These are phyloP conservation scores for Pagrus major DNA, from an alignment of 2,113 vertebrate species.

Conservation along the genomic window DNA sequence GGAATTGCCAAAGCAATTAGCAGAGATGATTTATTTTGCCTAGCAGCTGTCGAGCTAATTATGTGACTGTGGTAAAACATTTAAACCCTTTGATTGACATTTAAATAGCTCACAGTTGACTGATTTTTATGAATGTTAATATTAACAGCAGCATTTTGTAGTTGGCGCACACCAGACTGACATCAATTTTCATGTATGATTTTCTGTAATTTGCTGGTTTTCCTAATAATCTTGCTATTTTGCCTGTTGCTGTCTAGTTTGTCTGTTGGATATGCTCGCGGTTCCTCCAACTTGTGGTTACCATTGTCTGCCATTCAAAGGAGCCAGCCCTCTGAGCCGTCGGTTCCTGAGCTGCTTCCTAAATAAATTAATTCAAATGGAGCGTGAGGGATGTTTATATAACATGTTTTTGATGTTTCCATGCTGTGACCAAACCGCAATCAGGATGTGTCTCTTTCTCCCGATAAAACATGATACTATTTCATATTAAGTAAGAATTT, in stretches of 20 bases:
- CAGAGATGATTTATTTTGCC: not conserved
- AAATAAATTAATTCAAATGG: conserved; percentile 60
- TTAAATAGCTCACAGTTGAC: not conserved
- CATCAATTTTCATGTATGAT: not conserved
- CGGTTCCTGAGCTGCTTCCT: conserved; percentile 54
- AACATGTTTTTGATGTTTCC: conserved; percentile 57
- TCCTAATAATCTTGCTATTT: conserved; percentile 15
- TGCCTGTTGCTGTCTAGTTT: not conserved
- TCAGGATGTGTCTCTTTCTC: conserved; percentile 40
- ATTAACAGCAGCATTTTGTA: conserved; percentile 1
- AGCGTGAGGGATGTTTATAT: conserved; percentile 64
- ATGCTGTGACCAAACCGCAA: conserved; percentile 50
- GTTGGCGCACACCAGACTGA: not conserved
- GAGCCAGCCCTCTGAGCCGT: conserved; percentile 40
- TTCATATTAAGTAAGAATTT: conserved; percentile 52
- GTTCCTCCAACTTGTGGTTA: conserved; percentile 36
- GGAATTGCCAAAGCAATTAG: not conserved
- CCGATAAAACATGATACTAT: conserved; percentile 58
- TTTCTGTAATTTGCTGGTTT: not conserved
- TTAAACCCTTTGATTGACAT: conserved; percentile 7
- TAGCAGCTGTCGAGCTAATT: not conserved
- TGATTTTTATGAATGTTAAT: not conserved
- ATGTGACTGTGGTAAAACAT: not conserved
- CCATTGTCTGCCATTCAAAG: conserved; percentile 57
- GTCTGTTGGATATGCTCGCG: conserved; percentile 41